phyloP scores from a whole-genome alignment of 2,113 vertebrate genomes.

The Leuciscus idus region DNA sequence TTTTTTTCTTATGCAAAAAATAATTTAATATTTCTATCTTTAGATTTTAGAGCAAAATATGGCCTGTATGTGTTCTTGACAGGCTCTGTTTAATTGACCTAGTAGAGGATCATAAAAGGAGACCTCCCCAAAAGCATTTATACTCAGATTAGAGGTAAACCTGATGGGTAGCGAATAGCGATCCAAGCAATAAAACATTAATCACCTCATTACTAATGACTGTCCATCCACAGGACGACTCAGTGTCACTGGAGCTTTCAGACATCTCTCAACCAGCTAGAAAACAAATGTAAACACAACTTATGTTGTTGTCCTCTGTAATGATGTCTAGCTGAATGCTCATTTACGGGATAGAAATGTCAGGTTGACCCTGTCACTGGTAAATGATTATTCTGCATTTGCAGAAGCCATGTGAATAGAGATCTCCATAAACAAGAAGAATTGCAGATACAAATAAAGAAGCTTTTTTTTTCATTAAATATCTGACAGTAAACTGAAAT shows the following conservation, averaged over 20 bases:
- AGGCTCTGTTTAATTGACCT: background rate
- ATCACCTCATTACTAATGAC: slow-evolving; percentile 94
- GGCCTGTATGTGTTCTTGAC: background rate
- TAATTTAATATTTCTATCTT: background rate
- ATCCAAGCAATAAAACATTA: background rate
- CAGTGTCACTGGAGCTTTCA: slow-evolving; percentile 91
- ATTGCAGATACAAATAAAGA: background rate
- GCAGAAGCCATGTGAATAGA: background rate
- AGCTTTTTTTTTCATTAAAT: background rate
- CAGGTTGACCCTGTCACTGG: slow-evolving; percentile 10
- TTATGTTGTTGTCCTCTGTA: background rate
- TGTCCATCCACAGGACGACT: slow-evolving; percentile 97
- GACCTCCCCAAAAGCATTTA: background rate
- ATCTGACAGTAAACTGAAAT: background rate
- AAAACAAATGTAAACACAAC: background rate
- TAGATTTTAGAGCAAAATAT: background rate
- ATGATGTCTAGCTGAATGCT: background rate
- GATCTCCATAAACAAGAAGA: background rate
- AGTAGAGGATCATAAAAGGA: background rate
- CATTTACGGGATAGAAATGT: background rate
- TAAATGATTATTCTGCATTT: slow-evolving; percentile 18
- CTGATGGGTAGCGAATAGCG: too few relatives aligned
- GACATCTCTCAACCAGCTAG: slow-evolving; percentile 82
- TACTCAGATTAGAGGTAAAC: background rate
- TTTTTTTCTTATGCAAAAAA: background rate